Evolutionary conservation across 1,140 invertebrate genomes (phyloP).

Genomic region (Archivesica marissinica): DNA sequence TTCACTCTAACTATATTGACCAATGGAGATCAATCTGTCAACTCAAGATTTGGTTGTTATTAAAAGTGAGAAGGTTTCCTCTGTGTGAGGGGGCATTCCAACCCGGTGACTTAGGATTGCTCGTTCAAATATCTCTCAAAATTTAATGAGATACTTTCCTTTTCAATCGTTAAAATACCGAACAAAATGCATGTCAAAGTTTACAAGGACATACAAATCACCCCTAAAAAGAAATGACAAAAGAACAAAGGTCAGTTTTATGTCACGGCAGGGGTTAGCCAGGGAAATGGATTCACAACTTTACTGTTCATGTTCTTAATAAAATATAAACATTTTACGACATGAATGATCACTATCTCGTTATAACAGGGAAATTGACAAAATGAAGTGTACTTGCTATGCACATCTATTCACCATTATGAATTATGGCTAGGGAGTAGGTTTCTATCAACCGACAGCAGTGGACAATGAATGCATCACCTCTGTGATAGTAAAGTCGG

Average conservation of each 20-base stretch:
- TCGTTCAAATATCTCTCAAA: conserved; percentile 16
- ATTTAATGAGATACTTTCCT: conserved; percentile 48
- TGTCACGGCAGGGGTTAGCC: background rate
- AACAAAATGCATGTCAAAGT: conserved; percentile 43
- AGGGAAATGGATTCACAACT: conserved; percentile 2
- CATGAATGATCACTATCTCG: conserved; percentile 32
- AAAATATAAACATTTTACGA: conserved; percentile 55
- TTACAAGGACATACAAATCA: conserved; percentile 46
- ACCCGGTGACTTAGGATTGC: conserved; percentile 11
- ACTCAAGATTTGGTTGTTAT: too few relatives aligned
- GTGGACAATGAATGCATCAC: background rate
- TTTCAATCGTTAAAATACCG: conserved; percentile 17
- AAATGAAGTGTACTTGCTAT: conserved; percentile 7
- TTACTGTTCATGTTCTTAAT: conserved; percentile 48
- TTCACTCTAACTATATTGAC: too few relatives aligned
- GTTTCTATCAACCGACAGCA: background rate
- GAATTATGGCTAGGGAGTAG: conserved; percentile 32
- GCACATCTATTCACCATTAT: conserved; percentile 41
- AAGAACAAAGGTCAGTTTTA: conserved; percentile 29
- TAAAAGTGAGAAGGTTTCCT: too few relatives aligned
- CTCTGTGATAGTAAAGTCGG: background rate
- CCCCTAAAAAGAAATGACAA: conserved; percentile 22
- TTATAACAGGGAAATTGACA: conserved; percentile 24
- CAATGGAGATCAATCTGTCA: too few relatives aligned
- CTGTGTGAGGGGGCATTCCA: conserved; percentile 30